A percentile compares a stretch with the other conserved stretches of the same genome.
Evolutionary conservation across 1,140 invertebrate genomes (phyloP).

Genomic region (Lucilia cuprina): DNA sequence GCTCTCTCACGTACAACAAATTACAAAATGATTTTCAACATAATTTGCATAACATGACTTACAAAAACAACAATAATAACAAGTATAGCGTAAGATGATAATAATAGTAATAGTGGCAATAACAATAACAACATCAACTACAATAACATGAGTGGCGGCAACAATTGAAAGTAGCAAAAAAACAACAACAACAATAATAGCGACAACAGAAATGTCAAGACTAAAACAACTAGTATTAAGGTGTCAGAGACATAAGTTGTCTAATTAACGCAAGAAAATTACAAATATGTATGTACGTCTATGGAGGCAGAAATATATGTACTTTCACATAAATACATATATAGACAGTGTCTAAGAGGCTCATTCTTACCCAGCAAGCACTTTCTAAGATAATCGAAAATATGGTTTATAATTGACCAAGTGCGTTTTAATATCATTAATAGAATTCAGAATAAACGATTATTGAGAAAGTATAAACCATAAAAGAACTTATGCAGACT

Average conservation of each 20-base stretch:
- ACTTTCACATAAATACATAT: neutral
- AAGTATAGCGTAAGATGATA: neutral
- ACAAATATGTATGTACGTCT: slow-evolving; percentile 4
- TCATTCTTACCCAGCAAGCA: too few species aligned
- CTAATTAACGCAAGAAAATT: slow-evolving; percentile 36
- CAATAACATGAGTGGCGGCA: neutral
- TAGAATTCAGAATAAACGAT: too few species aligned
- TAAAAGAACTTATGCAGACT: too few species aligned
- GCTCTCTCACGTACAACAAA: slow-evolving; percentile 22
- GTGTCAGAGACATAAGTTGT: slow-evolving; percentile 34
- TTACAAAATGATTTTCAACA: slow-evolving; percentile 29
- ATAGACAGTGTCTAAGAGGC: neutral
- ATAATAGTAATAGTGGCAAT: neutral
- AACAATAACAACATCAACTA: neutral
- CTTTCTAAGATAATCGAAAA: too few species aligned
- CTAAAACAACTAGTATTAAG: neutral
- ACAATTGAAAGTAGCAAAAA: neutral
- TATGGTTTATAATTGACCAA: too few species aligned
- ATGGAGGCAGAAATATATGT: neutral
- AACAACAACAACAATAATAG: neutral
- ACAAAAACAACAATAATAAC: neutral
- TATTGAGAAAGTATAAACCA: too few species aligned
- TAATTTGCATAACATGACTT: slow-evolving; percentile 24
- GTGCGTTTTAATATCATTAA: too few species aligned
- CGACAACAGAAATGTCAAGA: neutral